Evolutionary conservation across 2,797 vertebrate genomes (phyloP).

Genomic region (Carduelis carduelis): DNA sequence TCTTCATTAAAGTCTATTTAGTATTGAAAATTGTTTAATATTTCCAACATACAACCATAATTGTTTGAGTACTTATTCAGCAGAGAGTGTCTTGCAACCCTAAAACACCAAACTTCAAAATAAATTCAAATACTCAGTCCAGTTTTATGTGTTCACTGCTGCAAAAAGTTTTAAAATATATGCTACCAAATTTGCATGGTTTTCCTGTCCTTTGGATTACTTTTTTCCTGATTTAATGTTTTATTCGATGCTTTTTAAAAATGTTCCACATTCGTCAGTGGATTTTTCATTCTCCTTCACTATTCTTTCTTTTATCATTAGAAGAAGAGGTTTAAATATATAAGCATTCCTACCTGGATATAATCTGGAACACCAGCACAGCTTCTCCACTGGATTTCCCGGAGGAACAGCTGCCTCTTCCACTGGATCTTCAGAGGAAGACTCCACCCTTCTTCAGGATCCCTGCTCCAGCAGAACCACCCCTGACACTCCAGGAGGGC

Average conservation of each 20-base stretch:
- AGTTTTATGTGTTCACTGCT: fast-evolving
- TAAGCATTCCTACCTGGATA: background rate
- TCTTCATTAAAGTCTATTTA: background rate
- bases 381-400: background rate
- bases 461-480: background rate
- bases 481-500: background rate
- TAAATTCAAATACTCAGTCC: background rate
- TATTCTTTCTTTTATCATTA: background rate
- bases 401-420: background rate
- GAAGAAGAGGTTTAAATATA: background rate
- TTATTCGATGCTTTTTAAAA: background rate
- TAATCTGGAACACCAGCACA: fast-evolving
- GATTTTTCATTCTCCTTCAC: fast-evolving
- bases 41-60: background rate
- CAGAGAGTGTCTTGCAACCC: background rate
- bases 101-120: background rate
- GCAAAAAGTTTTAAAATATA: background rate
- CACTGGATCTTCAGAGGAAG: background rate
- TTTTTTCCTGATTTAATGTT: background rate
- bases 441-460: fast-evolving
- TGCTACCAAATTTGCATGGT: background rate
- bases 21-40: background rate
- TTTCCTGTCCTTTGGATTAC: background rate
- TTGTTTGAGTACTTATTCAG: background rate
- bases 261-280: background rate